These are phyloP conservation scores for Agrilus planipennis DNA, from an alignment of 1,140 invertebrate species.

Conservation along the genomic window DNA sequence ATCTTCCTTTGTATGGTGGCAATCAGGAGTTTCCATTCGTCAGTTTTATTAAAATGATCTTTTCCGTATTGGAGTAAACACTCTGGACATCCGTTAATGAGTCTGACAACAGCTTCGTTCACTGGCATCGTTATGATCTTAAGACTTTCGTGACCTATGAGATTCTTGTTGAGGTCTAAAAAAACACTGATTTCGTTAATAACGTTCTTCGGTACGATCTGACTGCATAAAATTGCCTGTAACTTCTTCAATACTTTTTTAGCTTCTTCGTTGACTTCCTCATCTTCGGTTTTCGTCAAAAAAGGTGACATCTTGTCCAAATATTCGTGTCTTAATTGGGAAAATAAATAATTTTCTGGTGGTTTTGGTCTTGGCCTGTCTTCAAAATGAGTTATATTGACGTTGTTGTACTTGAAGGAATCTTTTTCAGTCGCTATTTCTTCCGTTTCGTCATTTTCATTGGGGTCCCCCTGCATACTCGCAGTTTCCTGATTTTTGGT, in stretches of 20 bases:
- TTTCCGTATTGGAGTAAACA: constrained; percentile 44
- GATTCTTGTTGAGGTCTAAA: constrained; percentile 23
- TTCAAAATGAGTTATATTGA: constrained; percentile 20
- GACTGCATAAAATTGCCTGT: constrained; percentile 30
- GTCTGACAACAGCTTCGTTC: constrained; percentile 27
- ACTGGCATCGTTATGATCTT: constrained; percentile 22
- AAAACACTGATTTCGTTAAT: constrained; percentile 25
- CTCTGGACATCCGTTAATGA: constrained; percentile 43
- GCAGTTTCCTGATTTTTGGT: constrained; percentile 5
- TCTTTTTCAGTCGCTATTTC: not conserved
- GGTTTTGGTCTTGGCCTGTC: constrained; percentile 17
- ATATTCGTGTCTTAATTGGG: constrained; percentile 35
- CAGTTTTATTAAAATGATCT: constrained; percentile 38
- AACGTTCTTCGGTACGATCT: constrained; percentile 26
- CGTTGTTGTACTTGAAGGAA: too few relatives aligned
- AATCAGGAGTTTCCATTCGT: constrained; percentile 42
- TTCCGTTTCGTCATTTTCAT: not conserved
- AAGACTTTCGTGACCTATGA: constrained; percentile 26
- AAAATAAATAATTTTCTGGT: constrained; percentile 36
- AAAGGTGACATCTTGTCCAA: constrained; percentile 40
- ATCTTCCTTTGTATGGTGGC: constrained; percentile 37
- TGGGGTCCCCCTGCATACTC: not conserved
- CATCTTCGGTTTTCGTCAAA: too few relatives aligned
- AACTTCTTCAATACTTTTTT: constrained; percentile 28
- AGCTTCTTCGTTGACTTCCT: constrained; percentile 24